Evolutionary conservation across 2,888 invertebrate genomes (phyloP).

Genomic region (Drosophila picticornis): DNA sequence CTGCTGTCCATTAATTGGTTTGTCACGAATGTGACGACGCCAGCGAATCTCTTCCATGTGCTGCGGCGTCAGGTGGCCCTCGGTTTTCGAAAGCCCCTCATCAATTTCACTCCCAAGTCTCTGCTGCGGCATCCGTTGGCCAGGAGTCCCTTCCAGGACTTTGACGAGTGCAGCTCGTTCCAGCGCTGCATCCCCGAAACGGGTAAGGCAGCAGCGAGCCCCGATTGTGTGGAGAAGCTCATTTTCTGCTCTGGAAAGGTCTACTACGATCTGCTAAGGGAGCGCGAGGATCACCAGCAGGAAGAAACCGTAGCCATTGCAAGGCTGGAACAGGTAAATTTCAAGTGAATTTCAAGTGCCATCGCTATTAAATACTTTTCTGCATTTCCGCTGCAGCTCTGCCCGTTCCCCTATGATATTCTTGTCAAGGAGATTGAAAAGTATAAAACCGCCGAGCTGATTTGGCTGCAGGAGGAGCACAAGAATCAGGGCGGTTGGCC

Average conservation of each 20-base stretch:
- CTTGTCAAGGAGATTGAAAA: constrained; percentile 88
- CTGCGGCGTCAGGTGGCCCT: constrained; percentile 96
- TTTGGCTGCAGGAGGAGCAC: constrained; percentile 94
- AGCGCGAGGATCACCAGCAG: constrained; percentile 88
- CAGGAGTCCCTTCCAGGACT: constrained; percentile 96
- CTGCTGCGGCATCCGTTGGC: constrained; percentile 97
- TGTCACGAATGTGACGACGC: constrained; percentile 96
- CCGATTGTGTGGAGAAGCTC: constrained; percentile 89
- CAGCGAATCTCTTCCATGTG: constrained; percentile 98
- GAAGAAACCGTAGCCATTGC: constrained; percentile 91
- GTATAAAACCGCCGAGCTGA: constrained; percentile 89
- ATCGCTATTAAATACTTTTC: not conserved
- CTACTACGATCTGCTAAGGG: constrained; percentile 91
- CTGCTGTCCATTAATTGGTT: constrained; percentile 98
- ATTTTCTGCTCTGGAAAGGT: constrained; percentile 93
- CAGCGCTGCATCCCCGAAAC: constrained; percentile 87
- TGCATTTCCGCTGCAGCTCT: constrained; percentile 79
- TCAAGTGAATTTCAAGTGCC: not conserved
- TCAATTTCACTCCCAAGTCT: constrained; percentile 98
- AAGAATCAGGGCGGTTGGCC: constrained; percentile 93
- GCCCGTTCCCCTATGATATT: constrained; percentile 94
- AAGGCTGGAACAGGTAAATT: constrained; percentile 91
- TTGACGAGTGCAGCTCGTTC: constrained; percentile 93
- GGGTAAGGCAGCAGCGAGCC: constrained; percentile 87
- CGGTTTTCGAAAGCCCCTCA: constrained; percentile 98